Percentiles rank a stretch among this genome's conserved stretches.
phyloP scores from a whole-genome alignment of 1,140 invertebrate species.

The Drosophila elegans region DNA sequence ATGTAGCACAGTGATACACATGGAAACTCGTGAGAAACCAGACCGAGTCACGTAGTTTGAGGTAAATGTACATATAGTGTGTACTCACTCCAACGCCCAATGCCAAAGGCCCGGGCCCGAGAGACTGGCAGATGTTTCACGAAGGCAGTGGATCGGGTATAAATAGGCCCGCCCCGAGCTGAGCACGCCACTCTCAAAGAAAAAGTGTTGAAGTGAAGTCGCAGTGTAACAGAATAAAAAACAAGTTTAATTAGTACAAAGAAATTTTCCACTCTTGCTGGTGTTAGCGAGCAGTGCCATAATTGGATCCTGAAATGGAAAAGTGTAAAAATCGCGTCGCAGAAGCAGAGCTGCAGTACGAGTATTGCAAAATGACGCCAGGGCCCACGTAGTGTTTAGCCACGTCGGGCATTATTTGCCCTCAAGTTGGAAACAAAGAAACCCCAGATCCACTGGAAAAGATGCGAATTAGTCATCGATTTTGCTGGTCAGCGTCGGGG shows the following conservation, averaged over 20 bases:
- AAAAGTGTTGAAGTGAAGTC: slow-evolving; percentile 65
- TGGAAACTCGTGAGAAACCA: slow-evolving; percentile 16
- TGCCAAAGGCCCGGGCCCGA: slow-evolving; percentile 10
- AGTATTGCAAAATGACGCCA: slow-evolving; percentile 42
- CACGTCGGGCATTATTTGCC: slow-evolving; percentile 35
- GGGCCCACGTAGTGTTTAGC: slow-evolving; percentile 53
- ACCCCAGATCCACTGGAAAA: slow-evolving; percentile 45
- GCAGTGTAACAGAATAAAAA: slow-evolving; percentile 35
- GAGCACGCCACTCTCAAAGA: slow-evolving; percentile 45
- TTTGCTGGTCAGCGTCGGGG: slow-evolving; percentile 37
- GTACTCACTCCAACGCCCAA: slow-evolving; percentile 34
- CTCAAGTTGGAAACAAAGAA: slow-evolving; percentile 65
- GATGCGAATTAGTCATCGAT: slow-evolving; percentile 47
- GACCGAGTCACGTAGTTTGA: slow-evolving; percentile 40
- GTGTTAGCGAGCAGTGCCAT: slow-evolving; percentile 18
- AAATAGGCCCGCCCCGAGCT: slow-evolving; percentile 44
- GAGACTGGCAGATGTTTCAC: slow-evolving; percentile 48
- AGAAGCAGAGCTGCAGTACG: slow-evolving; percentile 34
- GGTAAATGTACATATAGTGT: slow-evolving; percentile 2
- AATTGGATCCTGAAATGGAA: slow-evolving; percentile 34
- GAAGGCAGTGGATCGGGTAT: slow-evolving; percentile 48
- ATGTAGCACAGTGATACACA: slow-evolving; percentile 20
- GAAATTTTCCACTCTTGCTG: slow-evolving; percentile 24
- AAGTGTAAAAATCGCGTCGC: slow-evolving; percentile 53
- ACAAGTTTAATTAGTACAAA: slow-evolving; percentile 23